Conservation (phyloP, 2,113 vertebrate species). For the Ailuropoda melanoleuca region DNA sequence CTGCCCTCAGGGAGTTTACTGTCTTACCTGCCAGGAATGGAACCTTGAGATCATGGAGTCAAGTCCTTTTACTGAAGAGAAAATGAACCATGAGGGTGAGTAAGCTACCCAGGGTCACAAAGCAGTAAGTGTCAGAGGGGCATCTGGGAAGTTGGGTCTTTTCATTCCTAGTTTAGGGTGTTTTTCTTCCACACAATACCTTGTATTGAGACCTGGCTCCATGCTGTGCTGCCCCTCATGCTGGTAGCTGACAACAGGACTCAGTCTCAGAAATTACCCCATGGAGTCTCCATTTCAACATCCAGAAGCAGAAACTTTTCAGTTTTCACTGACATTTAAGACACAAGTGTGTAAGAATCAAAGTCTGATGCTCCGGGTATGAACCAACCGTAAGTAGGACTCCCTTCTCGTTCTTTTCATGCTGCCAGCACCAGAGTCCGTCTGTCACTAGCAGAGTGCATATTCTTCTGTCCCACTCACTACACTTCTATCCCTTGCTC, state of each 20-base stretch:
- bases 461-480: background rate
- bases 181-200: background rate
- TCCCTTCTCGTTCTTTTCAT: background rate
- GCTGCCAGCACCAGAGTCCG: background rate
- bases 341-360: background rate
- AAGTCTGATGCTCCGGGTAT: background rate
- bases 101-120: background rate
- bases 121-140: background rate
- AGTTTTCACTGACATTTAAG: conserved; percentile 47
- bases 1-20: background rate
- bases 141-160: background rate
- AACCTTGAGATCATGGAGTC: background rate
- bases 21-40: background rate
- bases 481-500: background rate
- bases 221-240: rapidly evolving
- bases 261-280: background rate
- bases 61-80: background rate
- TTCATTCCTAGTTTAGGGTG: background rate
- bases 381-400: background rate
- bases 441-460: background rate
- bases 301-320: background rate
- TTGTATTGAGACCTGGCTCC: no score
- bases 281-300: background rate
- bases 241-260: background rate
- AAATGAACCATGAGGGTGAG: background rate